These are phyloP conservation scores for Himantopus leucocephalus DNA, from an alignment of 2,113 vertebrate species.

Conservation along the genomic window DNA sequence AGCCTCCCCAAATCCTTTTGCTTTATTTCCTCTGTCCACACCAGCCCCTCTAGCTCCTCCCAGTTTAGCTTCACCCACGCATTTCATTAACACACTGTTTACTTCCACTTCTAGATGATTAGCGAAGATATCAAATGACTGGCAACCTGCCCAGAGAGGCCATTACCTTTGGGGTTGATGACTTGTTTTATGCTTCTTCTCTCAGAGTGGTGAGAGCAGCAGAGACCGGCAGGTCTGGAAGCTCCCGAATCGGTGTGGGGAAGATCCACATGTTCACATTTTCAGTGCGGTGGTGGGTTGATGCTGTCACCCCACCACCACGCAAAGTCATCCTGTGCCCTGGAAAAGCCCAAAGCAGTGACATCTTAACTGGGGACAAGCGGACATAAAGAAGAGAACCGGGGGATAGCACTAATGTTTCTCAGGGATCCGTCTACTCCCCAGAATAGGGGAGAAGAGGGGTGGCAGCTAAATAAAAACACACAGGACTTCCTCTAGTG, in stretches of 20 bases:
- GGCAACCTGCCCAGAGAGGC: conserved; percentile 26
- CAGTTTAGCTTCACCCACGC: background rate
- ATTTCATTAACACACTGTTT: conserved; percentile 41
- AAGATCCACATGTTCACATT: background rate
- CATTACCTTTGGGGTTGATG: conserved; percentile 34
- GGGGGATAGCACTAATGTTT: fast-evolving
- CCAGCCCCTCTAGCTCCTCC: background rate
- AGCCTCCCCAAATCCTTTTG: background rate
- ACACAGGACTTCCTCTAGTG: background rate
- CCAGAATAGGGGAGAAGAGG: fast-evolving
- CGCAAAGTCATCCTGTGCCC: fast-evolving
- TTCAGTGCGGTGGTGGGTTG: fast-evolving
- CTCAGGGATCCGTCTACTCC: background rate
- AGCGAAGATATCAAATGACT: background rate
- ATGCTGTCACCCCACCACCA: background rate
- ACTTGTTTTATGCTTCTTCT: background rate
- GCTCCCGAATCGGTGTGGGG: fast-evolving
- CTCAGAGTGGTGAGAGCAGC: background rate
- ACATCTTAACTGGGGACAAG: background rate
- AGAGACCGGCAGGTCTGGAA: background rate
- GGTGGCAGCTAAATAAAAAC: background rate
- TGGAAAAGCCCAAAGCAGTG: background rate
- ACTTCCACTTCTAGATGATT: conserved; percentile 24
- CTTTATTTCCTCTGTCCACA: background rate
- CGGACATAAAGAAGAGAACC: background rate